Evolutionary conservation across 2,113 vertebrate species (phyloP).

Genomic region (Tragelaphus scriptus): DNA sequence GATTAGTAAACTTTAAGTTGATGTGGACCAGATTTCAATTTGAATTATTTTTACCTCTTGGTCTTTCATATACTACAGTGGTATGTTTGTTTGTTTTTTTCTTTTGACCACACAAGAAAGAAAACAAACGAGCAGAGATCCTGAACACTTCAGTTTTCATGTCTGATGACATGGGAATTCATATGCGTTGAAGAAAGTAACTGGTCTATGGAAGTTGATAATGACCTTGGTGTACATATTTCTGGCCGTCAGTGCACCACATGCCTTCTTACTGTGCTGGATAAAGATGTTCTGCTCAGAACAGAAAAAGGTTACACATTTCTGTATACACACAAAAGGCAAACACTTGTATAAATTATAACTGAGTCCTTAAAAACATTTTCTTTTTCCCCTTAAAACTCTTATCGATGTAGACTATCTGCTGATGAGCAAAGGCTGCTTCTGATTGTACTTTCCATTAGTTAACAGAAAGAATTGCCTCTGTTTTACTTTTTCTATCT

Average conservation of each 20-base stretch:
- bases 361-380: background rate
- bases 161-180: slow-evolving; percentile 68
- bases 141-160: slow-evolving; percentile 64
- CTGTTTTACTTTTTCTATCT: background rate
- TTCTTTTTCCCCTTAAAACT: background rate
- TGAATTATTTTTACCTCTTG: slow-evolving; percentile 55
- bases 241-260: slow-evolving; percentile 53
- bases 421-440: background rate
- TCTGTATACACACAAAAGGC: background rate
- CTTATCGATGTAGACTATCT: background rate
- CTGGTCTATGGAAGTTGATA: slow-evolving; percentile 68
- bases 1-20: slow-evolving; percentile 65
- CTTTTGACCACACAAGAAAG: slow-evolving; percentile 55
- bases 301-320: slow-evolving; percentile 40
- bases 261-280: slow-evolving; percentile 69
- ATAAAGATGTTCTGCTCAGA: slow-evolving; percentile 63
- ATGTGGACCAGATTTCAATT: slow-evolving; percentile 54
- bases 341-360: background rate
- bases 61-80: slow-evolving; percentile 19
- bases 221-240: slow-evolving; percentile 60
- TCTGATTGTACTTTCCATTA: background rate
- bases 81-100: background rate
- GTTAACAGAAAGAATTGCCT: background rate
- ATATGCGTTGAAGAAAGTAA: slow-evolving; percentile 71
- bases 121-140: slow-evolving; percentile 65